Percentiles rank a stretch among this genome's conserved stretches.
Conservation (phyloP, 2,888 invertebrate genomes). For the Agelastica alni region DNA sequence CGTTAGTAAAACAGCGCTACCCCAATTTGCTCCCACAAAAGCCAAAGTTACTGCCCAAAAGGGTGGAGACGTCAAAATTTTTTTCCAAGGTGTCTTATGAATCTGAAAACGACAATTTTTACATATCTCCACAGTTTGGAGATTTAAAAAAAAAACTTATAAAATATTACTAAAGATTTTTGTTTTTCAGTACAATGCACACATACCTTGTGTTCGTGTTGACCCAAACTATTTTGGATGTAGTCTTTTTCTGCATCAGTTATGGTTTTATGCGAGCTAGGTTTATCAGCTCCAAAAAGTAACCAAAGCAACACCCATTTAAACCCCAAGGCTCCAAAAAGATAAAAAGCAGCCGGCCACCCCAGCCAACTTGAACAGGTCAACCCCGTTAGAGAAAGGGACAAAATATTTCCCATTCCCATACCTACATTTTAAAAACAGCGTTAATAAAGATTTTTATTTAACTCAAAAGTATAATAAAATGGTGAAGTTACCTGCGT, state of each 20-base stretch:
- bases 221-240: slow-evolving; percentile 60
- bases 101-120: too few species aligned
- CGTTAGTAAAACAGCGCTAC: slow-evolving; percentile 81
- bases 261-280: slow-evolving; percentile 65
- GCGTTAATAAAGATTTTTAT: neutral
- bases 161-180: slow-evolving; percentile 57
- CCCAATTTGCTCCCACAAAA: slow-evolving; percentile 78
- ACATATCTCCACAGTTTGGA: too few species aligned
- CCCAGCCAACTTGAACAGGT: slow-evolving; percentile 71
- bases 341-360: slow-evolving; percentile 80
- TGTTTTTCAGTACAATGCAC: slow-evolving; percentile 42
- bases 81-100: slow-evolving; percentile 70
- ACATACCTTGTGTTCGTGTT: slow-evolving; percentile 57
- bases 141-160: slow-evolving; percentile 60
- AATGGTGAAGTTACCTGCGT: slow-evolving; percentile 56
- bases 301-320: slow-evolving; percentile 66
- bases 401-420: slow-evolving; percentile 78
- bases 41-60: slow-evolving; percentile 74
- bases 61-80: slow-evolving; percentile 74
- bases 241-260: slow-evolving; percentile 67
- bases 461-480: neutral
- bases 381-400: slow-evolving; percentile 75
- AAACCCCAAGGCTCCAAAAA: slow-evolving; percentile 67
- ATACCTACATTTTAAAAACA: slow-evolving; percentile 60
- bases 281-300: slow-evolving; percentile 69